Conservation (phyloP, 2,888 invertebrate genomes). For the Reticulitermes lucifugus region DNA sequence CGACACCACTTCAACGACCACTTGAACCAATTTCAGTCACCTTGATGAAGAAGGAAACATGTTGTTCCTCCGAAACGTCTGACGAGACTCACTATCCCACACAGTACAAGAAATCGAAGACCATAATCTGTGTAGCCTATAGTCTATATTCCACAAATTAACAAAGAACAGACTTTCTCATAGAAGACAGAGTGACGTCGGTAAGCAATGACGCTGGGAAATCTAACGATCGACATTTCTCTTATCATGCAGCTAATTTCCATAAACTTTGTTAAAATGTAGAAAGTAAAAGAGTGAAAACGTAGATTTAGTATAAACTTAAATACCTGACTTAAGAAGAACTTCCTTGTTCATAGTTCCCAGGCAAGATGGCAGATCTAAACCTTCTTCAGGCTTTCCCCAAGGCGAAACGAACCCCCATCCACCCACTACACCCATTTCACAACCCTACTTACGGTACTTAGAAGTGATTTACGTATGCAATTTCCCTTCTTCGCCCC, state of each 20-base stretch:
- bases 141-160: too few relatives aligned
- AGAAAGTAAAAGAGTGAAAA: background rate
- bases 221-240: background rate
- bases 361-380: background rate
- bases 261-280: background rate
- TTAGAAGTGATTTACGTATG: slow-evolving; percentile 58
- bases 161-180: too few relatives aligned
- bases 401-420: background rate
- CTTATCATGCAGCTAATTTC: background rate
- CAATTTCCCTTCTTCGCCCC: slow-evolving; percentile 57
- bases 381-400: background rate
- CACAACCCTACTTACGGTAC: slow-evolving; percentile 44
- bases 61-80: too few relatives aligned
- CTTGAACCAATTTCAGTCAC: too few relatives aligned
- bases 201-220: too few relatives aligned
- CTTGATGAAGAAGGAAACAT: too few relatives aligned
- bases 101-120: too few relatives aligned
- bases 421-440: slow-evolving; percentile 39
- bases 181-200: too few relatives aligned
- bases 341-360: slow-evolving; percentile 1
- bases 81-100: too few relatives aligned
- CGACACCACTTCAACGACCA: too few relatives aligned
- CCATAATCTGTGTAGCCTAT: too few relatives aligned
- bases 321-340: background rate
- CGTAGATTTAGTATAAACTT: slow-evolving; percentile 29